These are phyloP conservation scores for Tragelaphus strepsiceros DNA, from an alignment of 2,113 vertebrate species.

Conservation along the genomic window DNA sequence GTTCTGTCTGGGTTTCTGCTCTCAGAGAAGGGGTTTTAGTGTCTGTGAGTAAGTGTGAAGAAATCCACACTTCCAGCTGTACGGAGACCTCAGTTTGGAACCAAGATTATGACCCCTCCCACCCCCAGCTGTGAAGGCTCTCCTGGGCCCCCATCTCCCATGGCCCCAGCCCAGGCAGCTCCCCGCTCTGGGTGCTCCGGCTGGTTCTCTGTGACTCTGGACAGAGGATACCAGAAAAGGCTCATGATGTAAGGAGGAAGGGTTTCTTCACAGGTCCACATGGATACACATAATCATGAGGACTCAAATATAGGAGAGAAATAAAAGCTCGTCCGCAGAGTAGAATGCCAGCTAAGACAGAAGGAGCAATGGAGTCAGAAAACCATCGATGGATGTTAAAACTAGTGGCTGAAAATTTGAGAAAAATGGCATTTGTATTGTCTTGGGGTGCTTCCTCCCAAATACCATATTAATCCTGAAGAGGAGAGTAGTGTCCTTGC, in stretches of 20 bases:
- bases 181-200: not conserved
- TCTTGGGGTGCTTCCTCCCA: not conserved
- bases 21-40: not conserved
- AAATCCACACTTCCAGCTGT: not conserved
- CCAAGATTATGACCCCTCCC: not conserved
- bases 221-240: not conserved
- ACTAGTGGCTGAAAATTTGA: not conserved
- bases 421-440: not conserved
- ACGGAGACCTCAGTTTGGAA: not conserved
- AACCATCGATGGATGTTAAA: not conserved
- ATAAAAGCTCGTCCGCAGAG: not conserved
- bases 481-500: not conserved
- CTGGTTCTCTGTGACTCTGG: not conserved
- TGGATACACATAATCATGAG: not conserved
- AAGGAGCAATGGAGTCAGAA: not conserved
- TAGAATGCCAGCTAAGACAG: not conserved
- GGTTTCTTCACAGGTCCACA: not conserved
- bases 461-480: not conserved
- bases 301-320: not conserved
- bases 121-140: not conserved
- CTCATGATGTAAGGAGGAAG: not conserved
- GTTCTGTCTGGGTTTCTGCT: not conserved
- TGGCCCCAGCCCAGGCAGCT: not conserved
- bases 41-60: not conserved
- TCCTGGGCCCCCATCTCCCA: accelerated